A percentile compares a stretch with the other conserved stretches of the same genome.
phyloP scores from a whole-genome alignment of 1,140 invertebrate species.

The Ericerus pela region DNA sequence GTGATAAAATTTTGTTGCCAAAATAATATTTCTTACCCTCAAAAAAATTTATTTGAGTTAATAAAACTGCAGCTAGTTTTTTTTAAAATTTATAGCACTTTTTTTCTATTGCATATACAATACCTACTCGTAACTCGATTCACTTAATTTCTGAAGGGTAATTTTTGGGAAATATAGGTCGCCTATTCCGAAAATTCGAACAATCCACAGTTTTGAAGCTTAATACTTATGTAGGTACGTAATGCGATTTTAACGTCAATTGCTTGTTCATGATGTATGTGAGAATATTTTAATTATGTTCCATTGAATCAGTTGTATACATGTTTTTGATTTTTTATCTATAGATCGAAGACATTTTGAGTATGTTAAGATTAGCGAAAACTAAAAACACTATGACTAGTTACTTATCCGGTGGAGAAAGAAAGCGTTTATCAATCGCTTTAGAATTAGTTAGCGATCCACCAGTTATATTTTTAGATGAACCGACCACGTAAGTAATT shows the following conservation, averaged over 20 bases:
- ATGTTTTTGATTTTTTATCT: slow-evolving; percentile 13
- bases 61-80: too few species aligned
- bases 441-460: slow-evolving; percentile 88
- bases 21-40: too few species aligned
- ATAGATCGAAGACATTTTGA: slow-evolving; percentile 55
- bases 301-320: background rate
- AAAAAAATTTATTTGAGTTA: too few species aligned
- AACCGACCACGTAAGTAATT: slow-evolving; percentile 62
- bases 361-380: slow-evolving; percentile 43
- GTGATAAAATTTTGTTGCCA: too few species aligned
- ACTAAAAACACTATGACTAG: slow-evolving; percentile 51
- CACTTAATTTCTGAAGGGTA: too few species aligned
- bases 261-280: too few species aligned
- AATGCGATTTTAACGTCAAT: too few species aligned
- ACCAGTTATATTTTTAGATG: slow-evolving; percentile 71
- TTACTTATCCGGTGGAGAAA: slow-evolving; percentile 76
- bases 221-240: background rate
- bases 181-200: background rate
- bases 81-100: too few species aligned
- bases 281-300: too few species aligned
- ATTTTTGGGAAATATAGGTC: too few species aligned
- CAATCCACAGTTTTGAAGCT: background rate
- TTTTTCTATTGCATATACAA: too few species aligned
- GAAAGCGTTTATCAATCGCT: slow-evolving; percentile 79
- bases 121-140: too few species aligned